Evolutionary conservation across 2,888 invertebrate genomes (phyloP), one percentile per base, ranked within the genome.

Genomic region (Eristalis intricaria): DNA sequence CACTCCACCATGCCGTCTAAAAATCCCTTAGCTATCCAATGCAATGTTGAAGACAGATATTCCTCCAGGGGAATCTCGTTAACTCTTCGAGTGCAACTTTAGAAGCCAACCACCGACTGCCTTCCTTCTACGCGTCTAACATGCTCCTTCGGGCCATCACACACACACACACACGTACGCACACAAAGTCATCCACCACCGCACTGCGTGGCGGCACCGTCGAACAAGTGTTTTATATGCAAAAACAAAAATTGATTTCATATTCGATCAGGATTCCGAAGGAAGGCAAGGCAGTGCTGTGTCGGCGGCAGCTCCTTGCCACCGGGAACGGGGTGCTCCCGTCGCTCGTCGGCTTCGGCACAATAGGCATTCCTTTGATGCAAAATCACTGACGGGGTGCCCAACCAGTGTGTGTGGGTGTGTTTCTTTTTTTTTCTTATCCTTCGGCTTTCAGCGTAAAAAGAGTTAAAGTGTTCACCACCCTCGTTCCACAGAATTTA

Each of bases 181-280:
- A 38, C 66, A 22, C 19, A 66, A 2, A 40, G 13, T n/a, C 32
- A 38, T n/a, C 40, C 56, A 38, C 73, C 56, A 38, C 68, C 35
- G 63, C 7, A 1, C 19, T 19, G 19, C 19, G 19, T 50, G 79
- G 66, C 26, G 77, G 83, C 83, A 74, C 56, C 65, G 68, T 66
- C 60, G 75, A 75, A 80, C 84, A 84, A 84, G 73, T 56, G 73
- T 87, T 87, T 83, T 87, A 87, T 87, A 87, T 87, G 87, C 87
- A 87, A 87, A 87, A 87, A 79, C 64, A 73, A 80, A 87, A 87
- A 87, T 87, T 87, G 87, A 87, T 87, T 87, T 87, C 87, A 84
- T 87, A 87, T 87, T 87, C 87, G 87, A 87, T 87, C 87, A 87
- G 76, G 76, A 84, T 65, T 73, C 79, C 68, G 58, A 76, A 75